Percentiles rank a stretch among this genome's conserved stretches.
Conservation (phyloP, 2,113 vertebrate genomes). For the Bungarus multicinctus region DNA sequence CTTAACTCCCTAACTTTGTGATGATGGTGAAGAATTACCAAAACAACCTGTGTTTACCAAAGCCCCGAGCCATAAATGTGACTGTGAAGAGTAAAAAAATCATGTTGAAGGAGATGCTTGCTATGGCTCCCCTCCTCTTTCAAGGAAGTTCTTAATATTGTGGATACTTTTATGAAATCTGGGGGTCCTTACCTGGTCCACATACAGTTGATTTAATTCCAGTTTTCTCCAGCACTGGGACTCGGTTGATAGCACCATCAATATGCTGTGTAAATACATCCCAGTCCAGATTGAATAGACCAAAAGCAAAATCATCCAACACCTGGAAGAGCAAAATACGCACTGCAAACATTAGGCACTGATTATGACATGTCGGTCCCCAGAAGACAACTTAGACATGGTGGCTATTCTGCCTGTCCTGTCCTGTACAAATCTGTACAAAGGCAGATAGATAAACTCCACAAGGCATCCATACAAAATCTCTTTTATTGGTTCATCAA, state of each 20-base stretch:
- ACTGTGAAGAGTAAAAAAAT: background rate
- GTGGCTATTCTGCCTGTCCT: too few species aligned
- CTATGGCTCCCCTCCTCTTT: background rate
- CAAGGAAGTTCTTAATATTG: background rate
- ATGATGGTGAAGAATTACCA: background rate
- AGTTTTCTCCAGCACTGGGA: slow-evolving; percentile 85
- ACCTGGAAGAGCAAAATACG: slow-evolving; percentile 67
- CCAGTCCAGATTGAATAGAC: slow-evolving; percentile 97
- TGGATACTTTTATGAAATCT: background rate
- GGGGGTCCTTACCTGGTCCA: slow-evolving; percentile 79
- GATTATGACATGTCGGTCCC: background rate
- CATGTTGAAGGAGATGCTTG: background rate
- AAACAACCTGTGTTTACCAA: background rate
- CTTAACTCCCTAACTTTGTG: background rate
- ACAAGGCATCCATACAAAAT: too few species aligned
- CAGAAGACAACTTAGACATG: background rate
- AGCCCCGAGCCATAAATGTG: background rate
- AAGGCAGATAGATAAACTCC: too few species aligned
- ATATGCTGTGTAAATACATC: slow-evolving; percentile 93
- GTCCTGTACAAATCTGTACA: too few species aligned
- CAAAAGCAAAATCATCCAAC: slow-evolving; percentile 90
- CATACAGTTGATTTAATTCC: slow-evolving; percentile 97
- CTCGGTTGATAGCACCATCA: slow-evolving; percentile 86
- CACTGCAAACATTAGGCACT: background rate
- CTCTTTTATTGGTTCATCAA: too few species aligned